Evolutionary conservation across 2,888 invertebrate genomes (phyloP).

Genomic region (Drosophila cognata): DNA sequence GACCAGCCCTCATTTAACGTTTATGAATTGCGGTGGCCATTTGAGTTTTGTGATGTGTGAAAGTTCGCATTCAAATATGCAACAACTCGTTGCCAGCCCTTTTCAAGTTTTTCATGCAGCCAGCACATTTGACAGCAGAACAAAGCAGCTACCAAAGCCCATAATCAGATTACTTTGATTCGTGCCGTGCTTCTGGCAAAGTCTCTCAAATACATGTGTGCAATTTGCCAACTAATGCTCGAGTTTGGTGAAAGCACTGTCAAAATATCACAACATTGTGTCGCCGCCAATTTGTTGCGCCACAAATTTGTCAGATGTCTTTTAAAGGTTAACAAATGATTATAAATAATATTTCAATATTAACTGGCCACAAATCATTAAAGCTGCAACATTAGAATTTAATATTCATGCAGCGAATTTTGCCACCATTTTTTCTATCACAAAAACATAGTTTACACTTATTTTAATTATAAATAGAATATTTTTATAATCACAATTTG

Average conservation of each 20-base stretch:
- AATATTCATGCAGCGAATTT: background rate
- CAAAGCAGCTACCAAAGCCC: background rate
- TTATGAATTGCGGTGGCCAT: slow-evolving; percentile 45
- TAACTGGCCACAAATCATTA: background rate
- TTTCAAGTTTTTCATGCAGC: background rate
- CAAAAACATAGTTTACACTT: background rate
- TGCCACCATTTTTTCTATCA: background rate
- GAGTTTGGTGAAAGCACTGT: background rate
- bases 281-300: background rate
- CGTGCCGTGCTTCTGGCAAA: background rate
- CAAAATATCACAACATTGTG: background rate
- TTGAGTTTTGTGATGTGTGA: slow-evolving; percentile 47
- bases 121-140: background rate
- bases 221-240: background rate
- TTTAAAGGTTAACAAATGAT: background rate
- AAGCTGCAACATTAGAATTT: background rate
- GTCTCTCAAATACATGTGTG: background rate
- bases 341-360: background rate
- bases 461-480: background rate
- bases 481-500: background rate
- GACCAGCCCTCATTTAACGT: slow-evolving; percentile 24
- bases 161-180: slow-evolving; percentile 7
- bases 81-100: slow-evolving; percentile 32
- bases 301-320: background rate
- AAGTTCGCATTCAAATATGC: slow-evolving; percentile 36